Conservation (phyloP, 2,888 invertebrate species). For the Standfussiana lucernea region DNA sequence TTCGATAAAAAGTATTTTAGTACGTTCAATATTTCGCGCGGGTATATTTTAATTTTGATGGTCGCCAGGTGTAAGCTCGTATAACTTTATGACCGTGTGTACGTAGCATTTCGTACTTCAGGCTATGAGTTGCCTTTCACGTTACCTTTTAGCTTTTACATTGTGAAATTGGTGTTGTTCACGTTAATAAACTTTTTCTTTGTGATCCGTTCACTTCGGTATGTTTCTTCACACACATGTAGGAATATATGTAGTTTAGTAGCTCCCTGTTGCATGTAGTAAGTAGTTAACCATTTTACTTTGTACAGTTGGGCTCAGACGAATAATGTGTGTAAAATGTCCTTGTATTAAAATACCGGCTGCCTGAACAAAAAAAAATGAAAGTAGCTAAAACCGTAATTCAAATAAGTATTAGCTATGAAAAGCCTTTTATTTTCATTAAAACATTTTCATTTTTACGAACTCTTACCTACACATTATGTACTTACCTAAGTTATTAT, state of each 20-base stretch:
- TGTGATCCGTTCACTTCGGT: conserved; percentile 64
- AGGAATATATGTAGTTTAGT: conserved; percentile 12
- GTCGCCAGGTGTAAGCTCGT: conserved; percentile 51
- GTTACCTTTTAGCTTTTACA: conserved; percentile 68
- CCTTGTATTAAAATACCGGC: neutral
- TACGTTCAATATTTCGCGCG: conserved; percentile 39
- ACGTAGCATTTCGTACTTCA: conserved; percentile 46
- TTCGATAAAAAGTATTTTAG: conserved; percentile 44
- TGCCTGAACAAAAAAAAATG: neutral
- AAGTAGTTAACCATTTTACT: conserved; percentile 20
- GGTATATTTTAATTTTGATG: conserved; percentile 59
- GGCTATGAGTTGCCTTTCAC: conserved; percentile 52
- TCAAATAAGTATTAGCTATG: neutral
- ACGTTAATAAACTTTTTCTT: conserved; percentile 72
- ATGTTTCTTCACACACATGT: conserved; percentile 41
- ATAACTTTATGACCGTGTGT: conserved; percentile 62
- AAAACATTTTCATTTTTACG: conserved; percentile 15
- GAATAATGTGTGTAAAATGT: conserved; percentile 5
- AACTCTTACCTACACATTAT: conserved; percentile 7
- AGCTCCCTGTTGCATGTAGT: conserved; percentile 17
- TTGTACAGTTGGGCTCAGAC: conserved; percentile 1
- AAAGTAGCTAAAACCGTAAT: neutral
- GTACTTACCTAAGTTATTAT: conserved; percentile 20
- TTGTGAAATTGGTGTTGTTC: conserved; percentile 71
- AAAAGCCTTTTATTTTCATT: conserved; percentile 27